A percentile compares a stretch with the other conserved stretches of the same genome.
These are phyloP conservation scores for Rhipidura dahli DNA, from an alignment of 2,113 vertebrate genomes.

Conservation along the genomic window DNA sequence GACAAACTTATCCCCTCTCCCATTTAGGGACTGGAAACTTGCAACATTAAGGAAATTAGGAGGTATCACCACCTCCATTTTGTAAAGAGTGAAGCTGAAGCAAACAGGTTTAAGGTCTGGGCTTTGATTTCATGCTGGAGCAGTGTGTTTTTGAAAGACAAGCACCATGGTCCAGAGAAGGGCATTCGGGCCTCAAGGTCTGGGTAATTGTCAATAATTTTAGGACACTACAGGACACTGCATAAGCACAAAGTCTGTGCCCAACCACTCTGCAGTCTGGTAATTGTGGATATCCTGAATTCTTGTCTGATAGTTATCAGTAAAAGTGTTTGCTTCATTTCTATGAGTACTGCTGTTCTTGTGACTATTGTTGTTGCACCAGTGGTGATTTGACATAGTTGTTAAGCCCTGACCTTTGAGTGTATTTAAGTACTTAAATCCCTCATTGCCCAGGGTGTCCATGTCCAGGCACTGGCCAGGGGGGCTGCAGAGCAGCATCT, in stretches of 20 bases:
- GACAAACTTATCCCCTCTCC: not conserved
- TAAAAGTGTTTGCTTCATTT: not conserved
- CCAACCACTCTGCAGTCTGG: not conserved
- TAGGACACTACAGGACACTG: not conserved
- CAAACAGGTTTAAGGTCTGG: not conserved
- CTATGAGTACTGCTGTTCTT: not conserved
- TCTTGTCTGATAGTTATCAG: not conserved
- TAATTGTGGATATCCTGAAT: not conserved
- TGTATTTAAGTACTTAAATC: not conserved
- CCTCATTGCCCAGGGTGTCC: rapidly evolving
- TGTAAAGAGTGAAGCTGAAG: not conserved
- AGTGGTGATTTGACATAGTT: not conserved
- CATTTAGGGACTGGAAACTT: not conserved
- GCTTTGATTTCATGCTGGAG: not conserved
- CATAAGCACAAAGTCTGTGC: not conserved
- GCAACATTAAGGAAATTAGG: not conserved
- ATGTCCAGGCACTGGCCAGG: rapidly evolving
- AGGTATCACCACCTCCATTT: not conserved
- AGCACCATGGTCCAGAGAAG: not conserved
- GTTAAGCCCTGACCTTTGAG: not conserved
- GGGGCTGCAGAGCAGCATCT: not conserved
- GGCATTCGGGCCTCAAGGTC: not conserved
- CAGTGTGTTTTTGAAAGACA: not conserved
- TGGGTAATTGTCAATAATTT: not conserved
- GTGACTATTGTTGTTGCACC: not conserved